Percentiles rank a stretch among this genome's conserved stretches.
These are phyloP conservation scores for Carduelis carduelis DNA, from an alignment of 2,797 vertebrate genomes.

Conservation along the genomic window DNA sequence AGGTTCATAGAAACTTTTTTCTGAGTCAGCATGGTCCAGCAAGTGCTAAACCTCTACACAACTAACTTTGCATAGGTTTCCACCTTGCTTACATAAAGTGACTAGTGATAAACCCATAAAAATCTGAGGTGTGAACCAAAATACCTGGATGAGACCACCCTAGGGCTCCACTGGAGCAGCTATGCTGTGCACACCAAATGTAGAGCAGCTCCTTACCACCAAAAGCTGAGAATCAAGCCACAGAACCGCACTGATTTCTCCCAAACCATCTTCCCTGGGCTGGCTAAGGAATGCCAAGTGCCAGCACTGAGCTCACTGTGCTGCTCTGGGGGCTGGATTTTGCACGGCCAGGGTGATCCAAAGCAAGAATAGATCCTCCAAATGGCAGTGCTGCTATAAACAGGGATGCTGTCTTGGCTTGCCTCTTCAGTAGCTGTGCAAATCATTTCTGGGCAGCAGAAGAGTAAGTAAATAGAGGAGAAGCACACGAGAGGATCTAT, in stretches of 20 bases:
- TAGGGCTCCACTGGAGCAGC: background rate
- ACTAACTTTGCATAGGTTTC: background rate
- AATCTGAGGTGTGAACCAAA: accelerated
- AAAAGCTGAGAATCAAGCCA: background rate
- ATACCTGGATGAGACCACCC: background rate
- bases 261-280: background rate
- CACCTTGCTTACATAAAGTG: background rate
- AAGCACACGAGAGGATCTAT: background rate
- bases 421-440: background rate
- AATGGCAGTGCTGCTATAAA: background rate
- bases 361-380: background rate
- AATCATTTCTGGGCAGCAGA: background rate
- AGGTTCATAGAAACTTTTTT: background rate
- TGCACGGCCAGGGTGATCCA: background rate
- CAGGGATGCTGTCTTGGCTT: background rate
- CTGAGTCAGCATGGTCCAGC: background rate
- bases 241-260: background rate
- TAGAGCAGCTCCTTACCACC: background rate
- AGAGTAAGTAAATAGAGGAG: background rate
- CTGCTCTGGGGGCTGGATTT: background rate
- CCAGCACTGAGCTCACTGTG: accelerated
- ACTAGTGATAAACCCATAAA: background rate
- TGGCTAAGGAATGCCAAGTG: background rate
- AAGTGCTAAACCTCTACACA: background rate
- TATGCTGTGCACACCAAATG: background rate